Conservation (phyloP, 1,140 invertebrate genomes). For the Vollenhovia emeryi region DNA sequence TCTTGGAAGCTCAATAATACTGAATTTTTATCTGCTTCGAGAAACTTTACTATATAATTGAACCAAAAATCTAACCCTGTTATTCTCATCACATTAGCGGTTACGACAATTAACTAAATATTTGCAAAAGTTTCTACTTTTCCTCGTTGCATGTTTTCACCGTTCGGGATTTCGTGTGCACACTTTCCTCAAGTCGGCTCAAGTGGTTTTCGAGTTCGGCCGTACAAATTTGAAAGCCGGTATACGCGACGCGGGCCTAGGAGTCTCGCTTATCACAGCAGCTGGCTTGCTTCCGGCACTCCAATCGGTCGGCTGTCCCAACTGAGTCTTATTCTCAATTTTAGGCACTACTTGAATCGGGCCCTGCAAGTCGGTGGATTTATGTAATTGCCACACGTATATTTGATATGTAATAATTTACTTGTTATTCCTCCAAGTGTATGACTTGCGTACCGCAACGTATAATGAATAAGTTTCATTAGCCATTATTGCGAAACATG, state of each 20-base stretch:
- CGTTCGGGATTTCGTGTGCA: conserved; percentile 52
- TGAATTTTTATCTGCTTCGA: conserved; percentile 55
- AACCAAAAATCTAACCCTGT: conserved; percentile 61
- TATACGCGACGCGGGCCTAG: conserved; percentile 82
- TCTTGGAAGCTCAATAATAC: conserved; percentile 67
- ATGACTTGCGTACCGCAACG: neutral
- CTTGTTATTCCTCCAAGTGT: neutral
- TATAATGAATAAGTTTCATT: neutral
- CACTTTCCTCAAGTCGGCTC: conserved; percentile 69
- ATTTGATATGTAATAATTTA: neutral
- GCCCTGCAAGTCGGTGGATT: conserved; percentile 57
- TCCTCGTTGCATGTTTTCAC: conserved; percentile 26
- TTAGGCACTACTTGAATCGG: conserved; percentile 62
- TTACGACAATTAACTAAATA: conserved; percentile 53
- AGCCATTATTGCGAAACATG: neutral
- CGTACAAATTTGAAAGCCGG: conserved; percentile 75
- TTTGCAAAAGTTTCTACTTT: neutral
- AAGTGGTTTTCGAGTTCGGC: conserved; percentile 62
- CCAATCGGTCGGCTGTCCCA: conserved; percentile 79
- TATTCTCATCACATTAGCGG: conserved; percentile 42
- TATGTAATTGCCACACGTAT: neutral
- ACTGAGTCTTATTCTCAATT: conserved; percentile 73
- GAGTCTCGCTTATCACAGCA: conserved; percentile 80
- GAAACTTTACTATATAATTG: conserved; percentile 23
- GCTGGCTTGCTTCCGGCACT: conserved; percentile 68